Percentiles rank a stretch among this genome's conserved stretches.
phyloP scores from a whole-genome alignment of 2,797 vertebrate genomes.

The Sebastes umbrosus region DNA sequence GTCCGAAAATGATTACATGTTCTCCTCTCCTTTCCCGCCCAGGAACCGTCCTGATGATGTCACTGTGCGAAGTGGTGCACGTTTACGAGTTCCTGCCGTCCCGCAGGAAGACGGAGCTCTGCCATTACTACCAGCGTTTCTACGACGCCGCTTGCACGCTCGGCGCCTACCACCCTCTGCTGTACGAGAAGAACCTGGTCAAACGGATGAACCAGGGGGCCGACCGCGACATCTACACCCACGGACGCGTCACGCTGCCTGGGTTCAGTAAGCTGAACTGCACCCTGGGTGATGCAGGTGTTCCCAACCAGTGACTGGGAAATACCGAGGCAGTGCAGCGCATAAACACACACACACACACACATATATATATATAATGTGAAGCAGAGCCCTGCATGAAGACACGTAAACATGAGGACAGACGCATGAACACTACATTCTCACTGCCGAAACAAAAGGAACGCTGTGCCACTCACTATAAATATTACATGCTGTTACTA shows the following conservation, averaged over 20 bases:
- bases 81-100: conserved; percentile 87
- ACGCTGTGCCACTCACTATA: not conserved
- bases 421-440: conserved; percentile 34
- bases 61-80: conserved; percentile 83
- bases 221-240: conserved; percentile 75
- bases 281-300: conserved; percentile 21
- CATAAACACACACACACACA: not conserved
- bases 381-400: conserved; percentile 40
- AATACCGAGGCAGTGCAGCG: not conserved
- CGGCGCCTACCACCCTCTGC: conserved; percentile 85
- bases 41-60: conserved; percentile 88
- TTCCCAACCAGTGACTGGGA: not conserved
- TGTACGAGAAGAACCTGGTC: conserved; percentile 87
- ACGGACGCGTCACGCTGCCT: conserved; percentile 80
- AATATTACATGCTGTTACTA: not conserved
- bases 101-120: conserved; percentile 81
- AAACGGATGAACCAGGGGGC: conserved; percentile 85
- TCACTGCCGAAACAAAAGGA: conserved; percentile 24
- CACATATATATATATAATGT: not conserved
- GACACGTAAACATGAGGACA: not conserved
- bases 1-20: not conserved
- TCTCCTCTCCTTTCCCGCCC: not conserved
- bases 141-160: conserved; percentile 84
- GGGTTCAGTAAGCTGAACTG: conserved; percentile 80
- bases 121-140: conserved; percentile 86